phyloP scores from a whole-genome alignment of 2,888 invertebrate species.

The Microlaimidae sp. region DNA sequence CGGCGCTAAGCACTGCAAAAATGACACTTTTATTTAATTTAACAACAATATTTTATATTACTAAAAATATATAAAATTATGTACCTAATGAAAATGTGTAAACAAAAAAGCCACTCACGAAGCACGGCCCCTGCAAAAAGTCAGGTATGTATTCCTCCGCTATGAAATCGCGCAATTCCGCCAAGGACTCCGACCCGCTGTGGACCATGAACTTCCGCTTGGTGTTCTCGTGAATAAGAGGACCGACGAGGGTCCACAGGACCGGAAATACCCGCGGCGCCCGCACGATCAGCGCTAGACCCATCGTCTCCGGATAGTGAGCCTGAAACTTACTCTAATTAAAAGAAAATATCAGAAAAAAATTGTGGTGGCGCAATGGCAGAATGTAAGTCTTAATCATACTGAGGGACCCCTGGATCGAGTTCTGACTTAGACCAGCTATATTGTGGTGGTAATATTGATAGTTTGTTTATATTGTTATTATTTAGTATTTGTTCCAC shows the following conservation, averaged over 20 bases:
- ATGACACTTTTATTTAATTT: neutral
- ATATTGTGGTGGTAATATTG: neutral
- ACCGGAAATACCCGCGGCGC: conserved; percentile 87
- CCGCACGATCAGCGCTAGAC: conserved; percentile 66
- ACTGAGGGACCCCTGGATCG: too few relatives aligned
- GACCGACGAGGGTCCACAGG: conserved; percentile 80
- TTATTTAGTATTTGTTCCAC: too few relatives aligned
- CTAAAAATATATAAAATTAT: conserved; percentile 17
- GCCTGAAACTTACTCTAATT: conserved; percentile 45
- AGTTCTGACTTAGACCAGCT: too few relatives aligned
- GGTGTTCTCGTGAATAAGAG: conserved; percentile 85
- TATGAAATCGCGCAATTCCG: conserved; percentile 60
- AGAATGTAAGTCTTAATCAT: too few relatives aligned
- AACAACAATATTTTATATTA: conserved; percentile 6
- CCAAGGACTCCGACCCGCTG: conserved; percentile 66
- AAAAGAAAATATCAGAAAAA: neutral
- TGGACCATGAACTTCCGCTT: conserved; percentile 47
- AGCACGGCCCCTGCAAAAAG: conserved; percentile 73
- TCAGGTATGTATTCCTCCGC: conserved; percentile 68
- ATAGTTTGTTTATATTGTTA: too few relatives aligned
- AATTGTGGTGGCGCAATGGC: too few relatives aligned
- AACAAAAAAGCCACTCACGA: conserved; percentile 47
- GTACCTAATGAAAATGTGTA: too few relatives aligned
- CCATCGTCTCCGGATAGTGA: conserved; percentile 89
- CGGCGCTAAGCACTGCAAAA: conserved; percentile 43